These are phyloP conservation scores for Numida meleagris DNA, from an alignment of 2,113 vertebrate species.

Conservation along the genomic window DNA sequence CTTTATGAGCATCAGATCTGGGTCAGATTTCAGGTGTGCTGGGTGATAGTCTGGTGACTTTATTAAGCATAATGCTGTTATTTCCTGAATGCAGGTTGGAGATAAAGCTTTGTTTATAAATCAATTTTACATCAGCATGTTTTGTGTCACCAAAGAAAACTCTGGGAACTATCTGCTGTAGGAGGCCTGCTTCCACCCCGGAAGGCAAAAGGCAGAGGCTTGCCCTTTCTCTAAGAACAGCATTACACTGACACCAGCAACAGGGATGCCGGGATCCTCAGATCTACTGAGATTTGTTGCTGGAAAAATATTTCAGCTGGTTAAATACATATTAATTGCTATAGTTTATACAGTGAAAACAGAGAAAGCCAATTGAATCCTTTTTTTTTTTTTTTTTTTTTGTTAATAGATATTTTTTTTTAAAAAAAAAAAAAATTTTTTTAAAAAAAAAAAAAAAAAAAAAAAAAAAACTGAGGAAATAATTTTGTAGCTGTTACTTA, in stretches of 20 bases:
- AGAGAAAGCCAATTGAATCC: background rate
- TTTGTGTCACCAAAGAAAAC: background rate
- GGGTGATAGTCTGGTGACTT: background rate
- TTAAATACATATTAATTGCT: background rate
- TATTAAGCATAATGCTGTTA: background rate
- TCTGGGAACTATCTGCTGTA: background rate
- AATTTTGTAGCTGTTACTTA: too few species aligned
- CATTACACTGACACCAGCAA: background rate
- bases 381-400: background rate
- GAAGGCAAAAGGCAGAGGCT: background rate
- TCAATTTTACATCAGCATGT: background rate
- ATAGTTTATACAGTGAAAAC: background rate
- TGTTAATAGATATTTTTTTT: background rate
- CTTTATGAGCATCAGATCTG: background rate
- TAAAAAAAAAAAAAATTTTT: too few species aligned
- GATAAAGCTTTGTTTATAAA: background rate
- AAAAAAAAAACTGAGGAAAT: too few species aligned
- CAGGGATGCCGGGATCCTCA: background rate
- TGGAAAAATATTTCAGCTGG: background rate
- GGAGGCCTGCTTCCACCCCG: background rate
- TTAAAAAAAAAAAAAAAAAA: too few species aligned
- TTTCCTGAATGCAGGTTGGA: background rate
- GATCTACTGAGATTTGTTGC: background rate
- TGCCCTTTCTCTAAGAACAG: background rate
- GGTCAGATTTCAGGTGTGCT: background rate